phyloP scores from a whole-genome alignment of 2,113 vertebrate genomes.

The Bufo gargarizans region DNA sequence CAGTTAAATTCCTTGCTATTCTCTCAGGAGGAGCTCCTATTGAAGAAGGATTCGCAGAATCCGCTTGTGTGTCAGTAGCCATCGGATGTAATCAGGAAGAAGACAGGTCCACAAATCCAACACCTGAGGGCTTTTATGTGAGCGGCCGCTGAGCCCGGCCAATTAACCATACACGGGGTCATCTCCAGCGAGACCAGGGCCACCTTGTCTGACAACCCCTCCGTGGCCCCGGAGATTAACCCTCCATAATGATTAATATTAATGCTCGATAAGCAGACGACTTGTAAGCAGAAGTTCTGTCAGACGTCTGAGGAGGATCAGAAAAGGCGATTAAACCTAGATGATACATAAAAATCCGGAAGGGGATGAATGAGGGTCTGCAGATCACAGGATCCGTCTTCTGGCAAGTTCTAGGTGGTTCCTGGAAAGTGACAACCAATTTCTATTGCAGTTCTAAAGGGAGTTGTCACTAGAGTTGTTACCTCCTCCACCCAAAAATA shows the following conservation, averaged over 20 bases:
- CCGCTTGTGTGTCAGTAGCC: not conserved
- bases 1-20: slow-evolving; percentile 14
- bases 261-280: not conserved
- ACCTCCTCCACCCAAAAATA: too few relatives aligned
- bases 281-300: not conserved
- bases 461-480: too few relatives aligned
- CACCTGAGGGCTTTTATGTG: slow-evolving; percentile 22
- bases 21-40: slow-evolving; percentile 12
- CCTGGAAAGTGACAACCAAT: too few relatives aligned
- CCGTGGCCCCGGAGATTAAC: not conserved
- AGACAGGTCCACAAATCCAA: slow-evolving; percentile 26
- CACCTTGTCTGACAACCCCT: not conserved
- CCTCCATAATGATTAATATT: slow-evolving; percentile 5
- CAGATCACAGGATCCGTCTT: too few relatives aligned
- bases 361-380: too few relatives aligned
- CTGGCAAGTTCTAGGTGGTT: too few relatives aligned
- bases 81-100: slow-evolving; percentile 18
- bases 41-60: slow-evolving; percentile 21
- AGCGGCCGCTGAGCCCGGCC: not conserved
- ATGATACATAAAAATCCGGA: not conserved
- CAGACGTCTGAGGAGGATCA: not conserved
- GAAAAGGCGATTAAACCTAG: not conserved
- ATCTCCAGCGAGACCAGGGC: not conserved
- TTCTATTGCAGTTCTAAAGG: too few relatives aligned
- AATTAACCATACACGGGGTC: slow-evolving; percentile 35